phyloP scores from a whole-genome alignment of 2,888 invertebrate species.

The Lasiommata megera region DNA sequence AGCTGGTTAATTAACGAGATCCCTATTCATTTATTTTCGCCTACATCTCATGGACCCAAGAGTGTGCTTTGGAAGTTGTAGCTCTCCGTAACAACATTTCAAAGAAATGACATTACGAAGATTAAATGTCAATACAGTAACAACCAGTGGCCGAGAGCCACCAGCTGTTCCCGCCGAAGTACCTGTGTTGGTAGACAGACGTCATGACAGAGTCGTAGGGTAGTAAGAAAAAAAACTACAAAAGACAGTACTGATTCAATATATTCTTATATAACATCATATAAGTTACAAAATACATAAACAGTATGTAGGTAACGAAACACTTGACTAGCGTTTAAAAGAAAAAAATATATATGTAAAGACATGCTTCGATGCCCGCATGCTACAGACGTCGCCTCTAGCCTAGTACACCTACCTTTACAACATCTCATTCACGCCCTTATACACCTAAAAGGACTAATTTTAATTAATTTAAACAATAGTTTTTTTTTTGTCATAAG shows the following conservation, averaged over 20 bases:
- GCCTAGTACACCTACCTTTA: slow-evolving; percentile 6
- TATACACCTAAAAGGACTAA: slow-evolving; percentile 2
- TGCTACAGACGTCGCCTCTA: slow-evolving; percentile 30
- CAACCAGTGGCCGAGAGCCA: too few relatives aligned
- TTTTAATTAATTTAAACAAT: not conserved
- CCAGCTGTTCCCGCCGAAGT: too few relatives aligned
- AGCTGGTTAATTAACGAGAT: too few relatives aligned
- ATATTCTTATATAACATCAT: slow-evolving; percentile 71
- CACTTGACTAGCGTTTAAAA: slow-evolving; percentile 77
- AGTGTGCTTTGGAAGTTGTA: too few relatives aligned
- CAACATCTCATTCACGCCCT: slow-evolving; percentile 9
- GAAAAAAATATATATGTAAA: slow-evolving; percentile 45
- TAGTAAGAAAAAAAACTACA: slow-evolving; percentile 39
- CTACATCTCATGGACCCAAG: too few relatives aligned
- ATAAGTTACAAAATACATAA: slow-evolving; percentile 79
- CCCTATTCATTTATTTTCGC: too few relatives aligned
- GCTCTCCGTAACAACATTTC: too few relatives aligned
- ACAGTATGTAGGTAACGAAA: slow-evolving; percentile 79
- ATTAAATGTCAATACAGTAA: too few relatives aligned
- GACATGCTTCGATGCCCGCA: slow-evolving; percentile 20
- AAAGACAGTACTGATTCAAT: slow-evolving; percentile 75
- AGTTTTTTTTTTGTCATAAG: slow-evolving; percentile 4
- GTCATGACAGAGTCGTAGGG: not conserved
- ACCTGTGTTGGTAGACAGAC: too few relatives aligned
- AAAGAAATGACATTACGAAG: too few relatives aligned